Conservation (phyloP, 2,888 invertebrate species). For the Brenthis daphne region DNA sequence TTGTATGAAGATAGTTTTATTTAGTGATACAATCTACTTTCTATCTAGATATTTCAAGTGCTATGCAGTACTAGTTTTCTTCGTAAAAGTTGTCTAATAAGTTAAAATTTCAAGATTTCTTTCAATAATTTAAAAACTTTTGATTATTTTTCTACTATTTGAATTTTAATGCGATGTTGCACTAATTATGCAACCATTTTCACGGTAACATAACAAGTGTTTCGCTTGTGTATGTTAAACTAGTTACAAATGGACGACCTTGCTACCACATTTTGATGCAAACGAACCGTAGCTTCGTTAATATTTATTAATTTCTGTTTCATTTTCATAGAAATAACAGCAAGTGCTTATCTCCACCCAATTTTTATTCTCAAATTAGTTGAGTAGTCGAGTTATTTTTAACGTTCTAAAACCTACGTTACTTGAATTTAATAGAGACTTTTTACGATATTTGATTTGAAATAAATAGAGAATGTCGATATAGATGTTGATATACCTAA, state of each 20-base stretch:
- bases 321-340: conserved; percentile 23
- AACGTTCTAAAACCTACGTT: too few species aligned
- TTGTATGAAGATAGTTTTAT: too few species aligned
- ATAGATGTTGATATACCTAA: too few species aligned
- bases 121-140: too few species aligned
- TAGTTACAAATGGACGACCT: conserved; percentile 32
- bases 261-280: conserved; percentile 32
- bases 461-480: not conserved
- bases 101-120: too few species aligned
- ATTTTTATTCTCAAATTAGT: not conserved
- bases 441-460: not conserved
- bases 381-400: too few species aligned
- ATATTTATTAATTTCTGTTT: conserved; percentile 29
- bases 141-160: not conserved
- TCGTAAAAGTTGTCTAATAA: too few species aligned
- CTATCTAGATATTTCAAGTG: too few species aligned
- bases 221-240: conserved; percentile 22
- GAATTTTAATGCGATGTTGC: conserved; percentile 10
- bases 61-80: too few species aligned
- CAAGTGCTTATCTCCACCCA: not conserved
- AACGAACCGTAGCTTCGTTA: conserved; percentile 33
- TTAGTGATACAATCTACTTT: too few species aligned
- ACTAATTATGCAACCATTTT: conserved; percentile 23
- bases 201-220: conserved; percentile 29
- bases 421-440: too few species aligned